phyloP scores from a whole-genome alignment of 2,113 vertebrate genomes.

The Chunga burmeisteri region DNA sequence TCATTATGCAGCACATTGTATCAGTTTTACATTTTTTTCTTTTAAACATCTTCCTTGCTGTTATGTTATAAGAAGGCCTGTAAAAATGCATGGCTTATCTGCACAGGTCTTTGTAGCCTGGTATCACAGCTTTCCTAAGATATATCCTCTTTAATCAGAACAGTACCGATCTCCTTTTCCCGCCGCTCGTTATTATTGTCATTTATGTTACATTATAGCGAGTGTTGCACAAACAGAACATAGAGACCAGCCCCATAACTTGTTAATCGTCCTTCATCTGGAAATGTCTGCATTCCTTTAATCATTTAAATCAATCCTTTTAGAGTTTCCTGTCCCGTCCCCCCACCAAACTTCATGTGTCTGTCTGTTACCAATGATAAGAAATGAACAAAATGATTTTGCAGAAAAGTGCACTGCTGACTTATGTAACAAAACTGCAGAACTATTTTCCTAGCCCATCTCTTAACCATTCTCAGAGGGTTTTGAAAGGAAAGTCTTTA shows the following conservation, averaged over 20 bases:
- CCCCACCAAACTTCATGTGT: not conserved
- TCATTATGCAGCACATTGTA: not conserved
- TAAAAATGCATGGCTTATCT: not conserved
- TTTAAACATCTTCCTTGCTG: not conserved
- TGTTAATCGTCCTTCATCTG: not conserved
- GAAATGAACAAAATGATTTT: not conserved
- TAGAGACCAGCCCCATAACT: not conserved
- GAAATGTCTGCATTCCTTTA: not conserved
- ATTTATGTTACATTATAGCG: not conserved
- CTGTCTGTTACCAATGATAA: not conserved
- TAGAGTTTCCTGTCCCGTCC: not conserved
- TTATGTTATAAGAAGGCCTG: not conserved
- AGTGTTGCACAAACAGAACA: not conserved
- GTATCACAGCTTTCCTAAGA: constrained; percentile 4
- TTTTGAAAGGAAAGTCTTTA: not conserved
- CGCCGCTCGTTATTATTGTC: not conserved
- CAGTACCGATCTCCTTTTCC: not conserved
- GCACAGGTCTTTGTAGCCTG: not conserved
- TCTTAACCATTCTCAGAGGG: not conserved
- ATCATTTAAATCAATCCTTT: not conserved
- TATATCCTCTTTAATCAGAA: constrained; percentile 4
- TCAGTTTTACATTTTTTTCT: not conserved
- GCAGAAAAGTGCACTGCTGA: not conserved
- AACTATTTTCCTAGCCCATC: not conserved
- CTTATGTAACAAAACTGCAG: not conserved